These are phyloP conservation scores for Amphiprion ocellaris DNA, from an alignment of 2,113 vertebrate species.

Conservation along the genomic window DNA sequence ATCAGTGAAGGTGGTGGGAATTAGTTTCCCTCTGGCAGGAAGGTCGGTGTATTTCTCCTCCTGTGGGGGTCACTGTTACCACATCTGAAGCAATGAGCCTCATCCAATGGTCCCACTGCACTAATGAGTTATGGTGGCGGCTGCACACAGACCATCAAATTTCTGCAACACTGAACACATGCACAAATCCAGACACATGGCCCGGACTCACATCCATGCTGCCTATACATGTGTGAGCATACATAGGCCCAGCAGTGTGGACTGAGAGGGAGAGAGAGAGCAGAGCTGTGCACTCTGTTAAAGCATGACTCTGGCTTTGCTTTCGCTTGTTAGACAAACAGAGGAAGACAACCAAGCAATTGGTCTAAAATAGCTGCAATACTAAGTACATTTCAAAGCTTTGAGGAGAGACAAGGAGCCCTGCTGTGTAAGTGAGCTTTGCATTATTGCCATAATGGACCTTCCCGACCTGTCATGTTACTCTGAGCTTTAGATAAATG, in stretches of 20 bases:
- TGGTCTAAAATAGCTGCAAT: slow-evolving; percentile 58
- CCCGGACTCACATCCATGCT: slow-evolving; percentile 24
- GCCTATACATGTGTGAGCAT: slow-evolving; percentile 22
- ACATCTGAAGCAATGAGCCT: slow-evolving; percentile 63
- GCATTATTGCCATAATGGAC: slow-evolving; percentile 42
- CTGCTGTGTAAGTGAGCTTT: slow-evolving; percentile 43
- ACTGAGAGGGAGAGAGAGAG: slow-evolving; percentile 27
- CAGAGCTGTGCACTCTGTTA: slow-evolving; percentile 24
- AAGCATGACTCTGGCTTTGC: slow-evolving; percentile 38
- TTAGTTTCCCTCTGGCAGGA: slow-evolving; percentile 55
- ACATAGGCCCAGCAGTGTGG: slow-evolving; percentile 22
- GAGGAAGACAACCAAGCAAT: slow-evolving; percentile 51
- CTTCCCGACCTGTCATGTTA: slow-evolving; percentile 33
- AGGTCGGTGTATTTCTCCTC: slow-evolving; percentile 52
- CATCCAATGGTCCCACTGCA: slow-evolving; percentile 51
- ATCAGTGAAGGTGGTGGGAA: slow-evolving; percentile 56
- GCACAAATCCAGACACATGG: slow-evolving; percentile 36
- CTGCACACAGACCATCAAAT: slow-evolving; percentile 66
- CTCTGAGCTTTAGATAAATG: slow-evolving; percentile 54
- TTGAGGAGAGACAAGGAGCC: slow-evolving; percentile 34
- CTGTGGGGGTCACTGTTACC: slow-evolving; percentile 86
- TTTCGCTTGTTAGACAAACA: slow-evolving; percentile 48
- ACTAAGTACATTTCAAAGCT: slow-evolving; percentile 53
- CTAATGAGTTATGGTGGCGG: slow-evolving; percentile 69
- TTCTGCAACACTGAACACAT: slow-evolving; percentile 67